Evolutionary conservation across 2,888 invertebrate species (phyloP), one percentile per base, ranked within the genome.

Genomic region (Listrodromus nycthemerus): DNA sequence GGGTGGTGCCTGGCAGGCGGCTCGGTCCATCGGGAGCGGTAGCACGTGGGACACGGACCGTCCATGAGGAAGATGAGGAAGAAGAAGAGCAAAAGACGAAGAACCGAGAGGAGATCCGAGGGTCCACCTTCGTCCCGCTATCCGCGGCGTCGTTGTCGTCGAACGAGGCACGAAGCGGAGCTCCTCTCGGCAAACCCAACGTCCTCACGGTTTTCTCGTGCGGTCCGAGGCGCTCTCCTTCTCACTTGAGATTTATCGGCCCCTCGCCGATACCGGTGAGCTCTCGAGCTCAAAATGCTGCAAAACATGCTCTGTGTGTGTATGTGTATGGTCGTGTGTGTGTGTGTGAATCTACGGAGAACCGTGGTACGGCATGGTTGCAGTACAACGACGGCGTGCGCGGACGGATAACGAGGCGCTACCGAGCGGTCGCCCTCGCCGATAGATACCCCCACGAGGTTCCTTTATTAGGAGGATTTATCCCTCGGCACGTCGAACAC

Each of bases 361-460:
- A 16, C 4, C 30, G 70, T 19, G 27, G 45, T 37, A 73, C 24
- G 61, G 24, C 24, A n/a, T 10, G 33, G 30, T 8, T 45, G 69
- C 21, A 21, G 69, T 48, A 69, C 6, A 77, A 24, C 61, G 82
- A 73, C 81, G 70, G 80, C 84, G 86, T 83, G 86, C 86, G 85
- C 80, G 75, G 87, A 87, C 88, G 92, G 91, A 91, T 92, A 93
- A 92, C 92, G 92, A 93, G 92, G 91, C 91, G 92, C 92, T 92
- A 92, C 92, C 90, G 92, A 83, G 65, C 89, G 74, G 48, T 33
- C 80, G 70, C 70, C 75, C 69, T 81, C 74, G 90, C 89, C 89
- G 91, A 55, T 92, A 91, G 89, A 91, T 91, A 89, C 88, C 89
- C 88, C 87, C 86, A 70, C 76, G 73, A 84, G 87, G 90, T 91